Evolutionary conservation across 2,888 invertebrate species (phyloP).

Genomic region (Chydorus sphaericus): DNA sequence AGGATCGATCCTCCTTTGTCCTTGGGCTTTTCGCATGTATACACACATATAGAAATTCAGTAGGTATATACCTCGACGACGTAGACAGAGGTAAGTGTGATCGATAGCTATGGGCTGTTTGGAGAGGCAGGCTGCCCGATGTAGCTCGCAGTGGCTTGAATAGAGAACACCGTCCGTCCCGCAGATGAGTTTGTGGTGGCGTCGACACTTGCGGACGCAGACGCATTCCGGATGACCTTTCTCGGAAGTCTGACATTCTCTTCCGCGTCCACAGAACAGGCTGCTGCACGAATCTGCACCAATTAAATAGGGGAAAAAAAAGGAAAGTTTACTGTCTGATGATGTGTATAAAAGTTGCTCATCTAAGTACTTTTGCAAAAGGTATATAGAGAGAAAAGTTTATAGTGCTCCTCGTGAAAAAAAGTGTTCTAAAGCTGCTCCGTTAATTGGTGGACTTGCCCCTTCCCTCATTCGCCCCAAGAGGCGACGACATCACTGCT

Average conservation of each 20-base stretch:
- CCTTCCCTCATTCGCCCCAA: too few species aligned
- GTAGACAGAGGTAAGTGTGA: slow-evolving; percentile 36
- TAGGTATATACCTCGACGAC: slow-evolving; percentile 13
- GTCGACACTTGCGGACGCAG: slow-evolving; percentile 42
- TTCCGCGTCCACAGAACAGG: slow-evolving; percentile 47
- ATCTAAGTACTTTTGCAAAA: too few species aligned
- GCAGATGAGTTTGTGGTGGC: slow-evolving; percentile 43
- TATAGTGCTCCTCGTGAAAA: too few species aligned
- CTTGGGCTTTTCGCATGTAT: too few species aligned
- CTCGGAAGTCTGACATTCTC: slow-evolving; percentile 41
- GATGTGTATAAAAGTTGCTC: too few species aligned
- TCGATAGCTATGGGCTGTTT: slow-evolving; percentile 39
- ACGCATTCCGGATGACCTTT: slow-evolving; percentile 41
- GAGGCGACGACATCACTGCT: too few species aligned
- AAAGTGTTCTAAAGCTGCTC: too few species aligned
- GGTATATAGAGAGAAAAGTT: too few species aligned
- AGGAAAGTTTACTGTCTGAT: not conserved
- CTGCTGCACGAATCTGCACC: slow-evolving; percentile 45
- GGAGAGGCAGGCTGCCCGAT: slow-evolving; percentile 43
- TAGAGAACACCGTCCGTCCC: slow-evolving; percentile 51
- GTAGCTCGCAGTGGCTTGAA: slow-evolving; percentile 50
- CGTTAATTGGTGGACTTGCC: too few species aligned
- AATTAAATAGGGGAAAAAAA: slow-evolving; percentile 15
- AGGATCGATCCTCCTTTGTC: too few species aligned
- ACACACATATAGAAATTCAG: too few species aligned